Evolutionary conservation across 2,113 vertebrate genomes (phyloP), one percentile per base, ranked within the genome.

Genomic region (Columba janthina): DNA sequence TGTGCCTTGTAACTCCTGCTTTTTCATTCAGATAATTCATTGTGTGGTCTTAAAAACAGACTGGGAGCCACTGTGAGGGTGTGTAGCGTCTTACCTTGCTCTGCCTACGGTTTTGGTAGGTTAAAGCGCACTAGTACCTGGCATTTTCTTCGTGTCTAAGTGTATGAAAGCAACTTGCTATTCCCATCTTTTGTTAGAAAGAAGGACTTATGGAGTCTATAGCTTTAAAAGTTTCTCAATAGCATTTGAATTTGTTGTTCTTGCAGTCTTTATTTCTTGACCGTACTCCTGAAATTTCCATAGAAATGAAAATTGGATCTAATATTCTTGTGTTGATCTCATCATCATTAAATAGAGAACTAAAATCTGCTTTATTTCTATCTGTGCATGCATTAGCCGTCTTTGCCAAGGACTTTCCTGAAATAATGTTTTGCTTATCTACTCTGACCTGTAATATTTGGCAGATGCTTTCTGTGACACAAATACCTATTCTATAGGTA

Each of bases 371-470:
- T 92, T 77, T 70, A 38, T 71, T 73, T 1, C 48, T 90, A 62
- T 61, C 36, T 84, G 56, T 73, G 38, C 16, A 8, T 48, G 6
- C 48, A 17, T 93, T 91, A 57, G 17, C 32, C 5, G 2, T 67
- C 42, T 85, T 71, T 91, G 34, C 48, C 56, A 62, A 80, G 42
- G 54, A 74, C 46, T 94, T 90, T 38, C 58, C 40, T 74, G 64
- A 73, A 88, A 29, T 79, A 40, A 57, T 32, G 12, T 61, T 88
- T 79, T 54, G 16, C 32, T 83, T 92, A 20, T 70, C 32, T 62
- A 17, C n/a, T 62, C 38, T 70, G 64, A 62, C 64, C 36, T 88
- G 51, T 66, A 70, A 42, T 60, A 71, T 69, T 90, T 70, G 40
- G 19, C 64, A 67, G 51, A 74, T 95, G 56, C 36, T 83, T 90